Evolutionary conservation across 2,888 invertebrate species (phyloP).

Genomic region (Chrysotoxum bicinctum): DNA sequence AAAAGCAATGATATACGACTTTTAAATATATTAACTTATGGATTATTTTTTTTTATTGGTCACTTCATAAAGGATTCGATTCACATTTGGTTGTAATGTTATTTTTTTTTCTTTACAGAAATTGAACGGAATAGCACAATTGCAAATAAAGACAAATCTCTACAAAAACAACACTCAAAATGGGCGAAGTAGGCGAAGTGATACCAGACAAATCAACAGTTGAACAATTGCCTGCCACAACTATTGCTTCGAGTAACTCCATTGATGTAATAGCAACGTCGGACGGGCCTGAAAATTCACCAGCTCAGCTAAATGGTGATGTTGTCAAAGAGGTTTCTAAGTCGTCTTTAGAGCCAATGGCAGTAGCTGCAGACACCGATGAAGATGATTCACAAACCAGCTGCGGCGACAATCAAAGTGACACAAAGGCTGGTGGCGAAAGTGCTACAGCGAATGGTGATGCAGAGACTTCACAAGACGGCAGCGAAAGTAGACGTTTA

Average conservation of each 20-base stretch:
- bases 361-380: constrained; percentile 62
- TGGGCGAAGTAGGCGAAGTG: constrained; percentile 75
- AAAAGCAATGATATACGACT: too few species aligned
- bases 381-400: constrained; percentile 79
- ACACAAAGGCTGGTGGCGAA: constrained; percentile 50
- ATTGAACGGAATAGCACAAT: background rate
- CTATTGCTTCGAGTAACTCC: constrained; percentile 72
- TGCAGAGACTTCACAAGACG: constrained; percentile 52
- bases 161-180: constrained; percentile 14
- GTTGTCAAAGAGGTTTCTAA: constrained; percentile 72
- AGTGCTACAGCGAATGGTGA: constrained; percentile 71
- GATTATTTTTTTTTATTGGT: too few species aligned
- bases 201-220: constrained; percentile 74
- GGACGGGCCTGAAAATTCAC: constrained; percentile 73
- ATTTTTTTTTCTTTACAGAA: background rate
- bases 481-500: constrained; percentile 29
- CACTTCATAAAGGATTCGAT: too few species aligned
- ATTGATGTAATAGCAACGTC: constrained; percentile 67
- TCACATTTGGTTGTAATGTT: background rate
- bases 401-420: constrained; percentile 63
- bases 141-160: background rate
- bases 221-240: constrained; percentile 54
- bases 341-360: constrained; percentile 26
- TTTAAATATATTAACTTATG: too few species aligned
- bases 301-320: constrained; percentile 76